Evolutionary conservation across 1,140 invertebrate species (phyloP).

Genomic region (Pachypsylla venusta): DNA sequence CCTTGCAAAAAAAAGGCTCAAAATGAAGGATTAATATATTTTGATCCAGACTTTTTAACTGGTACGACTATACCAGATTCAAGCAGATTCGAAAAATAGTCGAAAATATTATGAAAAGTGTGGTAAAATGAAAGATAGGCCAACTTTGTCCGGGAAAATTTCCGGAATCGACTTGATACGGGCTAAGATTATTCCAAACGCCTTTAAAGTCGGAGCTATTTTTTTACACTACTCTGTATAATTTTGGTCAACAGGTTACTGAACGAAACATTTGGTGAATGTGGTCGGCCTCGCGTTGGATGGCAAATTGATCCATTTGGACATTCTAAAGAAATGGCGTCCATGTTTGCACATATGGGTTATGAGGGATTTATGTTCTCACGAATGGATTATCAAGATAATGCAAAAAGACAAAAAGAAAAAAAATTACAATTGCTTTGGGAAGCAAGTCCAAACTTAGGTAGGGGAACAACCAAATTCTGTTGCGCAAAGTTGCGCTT

Average conservation of each 20-base stretch:
- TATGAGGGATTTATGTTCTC: conserved; percentile 61
- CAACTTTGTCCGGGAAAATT: too few relatives aligned
- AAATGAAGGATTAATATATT: too few relatives aligned
- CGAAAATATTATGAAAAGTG: neutral
- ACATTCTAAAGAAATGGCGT: conserved; percentile 52
- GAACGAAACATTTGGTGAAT: conserved; percentile 47
- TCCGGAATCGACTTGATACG: too few relatives aligned
- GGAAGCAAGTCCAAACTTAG: conserved; percentile 43
- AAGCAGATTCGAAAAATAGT: too few relatives aligned
- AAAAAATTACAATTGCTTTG: conserved; percentile 64
- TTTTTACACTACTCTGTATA: too few relatives aligned
- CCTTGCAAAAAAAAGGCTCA: too few relatives aligned
- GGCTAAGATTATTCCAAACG: too few relatives aligned
- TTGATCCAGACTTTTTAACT: too few relatives aligned
- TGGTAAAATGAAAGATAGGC: conserved; percentile 3
- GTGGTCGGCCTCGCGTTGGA: conserved; percentile 45
- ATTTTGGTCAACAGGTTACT: conserved; percentile 34
- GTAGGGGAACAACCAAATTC: neutral
- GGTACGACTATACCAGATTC: too few relatives aligned
- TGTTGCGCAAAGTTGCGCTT: too few relatives aligned
- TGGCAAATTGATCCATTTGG: conserved; percentile 69
- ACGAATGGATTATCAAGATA: conserved; percentile 61
- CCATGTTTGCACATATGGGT: conserved; percentile 48
- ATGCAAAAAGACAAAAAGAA: conserved; percentile 39
- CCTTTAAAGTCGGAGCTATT: too few relatives aligned